These are phyloP conservation scores for Drosophila littoralis DNA, from an alignment of 1,140 invertebrate species.

Conservation along the genomic window DNA sequence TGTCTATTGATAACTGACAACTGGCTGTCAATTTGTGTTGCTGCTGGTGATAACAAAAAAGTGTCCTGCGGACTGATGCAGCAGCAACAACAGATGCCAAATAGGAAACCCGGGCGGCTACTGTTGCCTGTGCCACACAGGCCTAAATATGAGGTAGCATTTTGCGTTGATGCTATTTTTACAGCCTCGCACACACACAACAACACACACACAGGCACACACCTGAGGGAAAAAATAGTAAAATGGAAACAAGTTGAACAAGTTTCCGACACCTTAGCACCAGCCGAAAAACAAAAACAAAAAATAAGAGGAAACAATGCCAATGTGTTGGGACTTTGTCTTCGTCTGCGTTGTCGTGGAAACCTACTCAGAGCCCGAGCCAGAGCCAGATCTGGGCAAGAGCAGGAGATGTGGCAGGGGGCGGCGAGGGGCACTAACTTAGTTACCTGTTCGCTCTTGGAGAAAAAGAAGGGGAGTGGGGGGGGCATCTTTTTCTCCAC, in stretches of 20 bases:
- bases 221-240: conserved; percentile 56
- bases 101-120: conserved; percentile 6
- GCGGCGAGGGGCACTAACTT: conserved; percentile 48
- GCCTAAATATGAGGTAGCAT: conserved; percentile 42
- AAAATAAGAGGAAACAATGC: conserved; percentile 56
- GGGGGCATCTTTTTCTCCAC: conserved; percentile 12
- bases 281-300: conserved; percentile 36
- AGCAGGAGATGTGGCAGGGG: conserved; percentile 5
- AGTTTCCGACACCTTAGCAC: conserved; percentile 77
- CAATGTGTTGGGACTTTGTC: conserved; percentile 51
- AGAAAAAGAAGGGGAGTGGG: conserved; percentile 2
- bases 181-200: conserved; percentile 31
- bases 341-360: conserved; percentile 20
- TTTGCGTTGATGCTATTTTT: conserved; percentile 60
- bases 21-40: not conserved
- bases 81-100: conserved; percentile 1
- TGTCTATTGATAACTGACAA: conserved; percentile 2
- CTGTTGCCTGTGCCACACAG: conserved; percentile 15
- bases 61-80: conserved; percentile 9
- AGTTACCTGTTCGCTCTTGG: conserved; percentile 52
- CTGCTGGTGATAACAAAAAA: conserved; percentile 11
- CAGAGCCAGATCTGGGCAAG: conserved; percentile 10
- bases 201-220: conserved; percentile 8
- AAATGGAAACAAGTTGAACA: conserved; percentile 82
- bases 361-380: conserved; percentile 3